These are phyloP conservation scores for Gobiocypris rarus DNA, from an alignment of 2,113 vertebrate species.

Conservation along the genomic window DNA sequence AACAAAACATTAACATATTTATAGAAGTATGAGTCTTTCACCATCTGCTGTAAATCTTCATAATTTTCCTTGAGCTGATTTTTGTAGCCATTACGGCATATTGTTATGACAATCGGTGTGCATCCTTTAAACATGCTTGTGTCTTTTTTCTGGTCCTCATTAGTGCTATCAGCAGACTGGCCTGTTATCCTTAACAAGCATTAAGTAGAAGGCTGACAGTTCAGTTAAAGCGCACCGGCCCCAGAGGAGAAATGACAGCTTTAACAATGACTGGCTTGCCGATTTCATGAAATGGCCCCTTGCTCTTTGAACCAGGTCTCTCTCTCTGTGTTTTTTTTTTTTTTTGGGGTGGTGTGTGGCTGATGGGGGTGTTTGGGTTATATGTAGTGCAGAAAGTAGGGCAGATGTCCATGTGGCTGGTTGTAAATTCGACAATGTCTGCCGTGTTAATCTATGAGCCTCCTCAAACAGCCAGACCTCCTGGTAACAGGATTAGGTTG, in stretches of 20 bases:
- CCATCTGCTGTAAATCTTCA: conserved; percentile 42
- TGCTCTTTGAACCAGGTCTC: conserved; percentile 82
- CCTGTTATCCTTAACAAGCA: conserved; percentile 71
- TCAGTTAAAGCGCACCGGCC: conserved; percentile 68
- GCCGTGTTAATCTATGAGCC: conserved; percentile 79
- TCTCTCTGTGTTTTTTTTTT: not conserved
- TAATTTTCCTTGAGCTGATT: conserved; percentile 31
- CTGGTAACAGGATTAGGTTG: conserved; percentile 86
- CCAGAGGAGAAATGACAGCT: conserved; percentile 76
- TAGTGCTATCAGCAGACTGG: conserved; percentile 73
- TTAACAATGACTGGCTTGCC: conserved; percentile 69
- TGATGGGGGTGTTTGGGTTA: conserved; percentile 12
- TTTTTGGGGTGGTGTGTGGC: no score
- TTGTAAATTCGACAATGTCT: conserved; percentile 85
- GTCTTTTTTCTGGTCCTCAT: conserved; percentile 66
- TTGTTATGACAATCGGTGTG: conserved; percentile 48
- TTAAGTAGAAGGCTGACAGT: conserved; percentile 71
- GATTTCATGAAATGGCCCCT: conserved; percentile 78
- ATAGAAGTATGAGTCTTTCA: conserved; percentile 35
- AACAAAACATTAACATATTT: conserved; percentile 49
- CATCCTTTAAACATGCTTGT: conserved; percentile 2
- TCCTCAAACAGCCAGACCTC: conserved; percentile 75
- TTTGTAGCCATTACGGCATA: conserved; percentile 19
- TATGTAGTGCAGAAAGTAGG: conserved; percentile 78
- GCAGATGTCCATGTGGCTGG: conserved; percentile 88